Conservation (phyloP, 1,140 invertebrate species). For the Drosophila tsacasi region DNA sequence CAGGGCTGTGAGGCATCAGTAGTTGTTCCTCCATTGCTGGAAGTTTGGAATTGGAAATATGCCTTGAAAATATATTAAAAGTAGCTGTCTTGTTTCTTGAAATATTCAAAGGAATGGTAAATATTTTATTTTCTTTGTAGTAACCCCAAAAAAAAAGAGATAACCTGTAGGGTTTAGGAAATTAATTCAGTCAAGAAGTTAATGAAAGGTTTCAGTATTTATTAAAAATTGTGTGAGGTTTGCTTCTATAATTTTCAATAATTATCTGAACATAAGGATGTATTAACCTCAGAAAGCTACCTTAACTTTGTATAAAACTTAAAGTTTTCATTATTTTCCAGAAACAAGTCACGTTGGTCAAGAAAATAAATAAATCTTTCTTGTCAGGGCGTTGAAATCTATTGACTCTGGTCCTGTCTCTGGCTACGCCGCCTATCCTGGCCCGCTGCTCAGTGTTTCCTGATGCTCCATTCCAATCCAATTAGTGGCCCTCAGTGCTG, state of each 20-base stretch:
- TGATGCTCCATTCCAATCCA: conserved; percentile 13
- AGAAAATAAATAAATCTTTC: background rate
- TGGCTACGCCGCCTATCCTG: background rate
- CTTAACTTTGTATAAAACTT: background rate
- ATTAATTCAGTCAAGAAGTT: background rate
- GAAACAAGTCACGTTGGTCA: background rate
- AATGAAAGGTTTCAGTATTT: no score
- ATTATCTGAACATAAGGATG: no score
- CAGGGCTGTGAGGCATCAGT: background rate
- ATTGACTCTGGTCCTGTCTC: background rate
- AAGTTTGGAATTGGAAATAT: background rate
- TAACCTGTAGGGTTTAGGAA: background rate
- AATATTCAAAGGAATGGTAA: background rate
- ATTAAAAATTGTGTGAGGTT: background rate
- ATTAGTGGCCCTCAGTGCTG: conserved; percentile 5
- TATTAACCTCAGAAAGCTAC: background rate
- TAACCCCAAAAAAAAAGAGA: background rate
- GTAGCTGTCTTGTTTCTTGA: background rate
- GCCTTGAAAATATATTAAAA: background rate
- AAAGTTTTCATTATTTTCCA: background rate
- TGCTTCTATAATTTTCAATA: background rate
- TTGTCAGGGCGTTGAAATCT: background rate
- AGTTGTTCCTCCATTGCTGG: background rate
- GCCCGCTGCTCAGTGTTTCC: background rate
- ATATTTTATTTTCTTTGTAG: background rate